A percentile compares a stretch with the other conserved stretches of the same genome.
phyloP scores from a whole-genome alignment of 2,797 vertebrate species.

The Selene dorsalis region DNA sequence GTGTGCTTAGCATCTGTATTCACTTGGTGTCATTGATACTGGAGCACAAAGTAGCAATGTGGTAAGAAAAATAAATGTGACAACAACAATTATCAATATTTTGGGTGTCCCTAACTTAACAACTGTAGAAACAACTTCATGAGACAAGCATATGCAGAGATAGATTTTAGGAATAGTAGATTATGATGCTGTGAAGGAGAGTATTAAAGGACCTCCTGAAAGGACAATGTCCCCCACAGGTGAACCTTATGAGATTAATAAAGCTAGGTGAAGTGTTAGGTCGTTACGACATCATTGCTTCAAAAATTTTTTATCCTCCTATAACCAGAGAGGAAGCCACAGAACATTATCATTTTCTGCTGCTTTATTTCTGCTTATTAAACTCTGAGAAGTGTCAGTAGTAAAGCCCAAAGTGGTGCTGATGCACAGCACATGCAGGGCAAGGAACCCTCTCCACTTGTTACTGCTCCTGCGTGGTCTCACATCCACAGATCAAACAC shows the following conservation, averaged over 20 bases:
- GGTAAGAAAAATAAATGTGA: no score
- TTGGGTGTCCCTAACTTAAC: no score
- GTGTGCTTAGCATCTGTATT: no score
- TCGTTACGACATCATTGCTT: not conserved
- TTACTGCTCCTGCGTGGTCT: constrained; percentile 32
- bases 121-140: no score
- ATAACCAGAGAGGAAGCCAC: not conserved
- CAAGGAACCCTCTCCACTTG: not conserved
- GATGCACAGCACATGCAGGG: not conserved
- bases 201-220: not conserved
- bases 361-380: constrained; percentile 17
- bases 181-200: no score
- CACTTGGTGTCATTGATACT: no score
- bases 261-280: not conserved
- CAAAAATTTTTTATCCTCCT: not conserved
- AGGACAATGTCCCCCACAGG: not conserved
- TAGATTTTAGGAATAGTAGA: not conserved
- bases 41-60: no score
- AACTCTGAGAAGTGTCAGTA: not conserved
- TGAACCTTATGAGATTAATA: not conserved
- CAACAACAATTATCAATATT: no score
- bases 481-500: constrained; percentile 35
- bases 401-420: constrained; percentile 14
- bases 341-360: not conserved
- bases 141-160: no score